Evolutionary conservation across 2,888 invertebrate species (phyloP), one percentile per base, ranked within the genome.

Genomic region (Apantesis nais): DNA sequence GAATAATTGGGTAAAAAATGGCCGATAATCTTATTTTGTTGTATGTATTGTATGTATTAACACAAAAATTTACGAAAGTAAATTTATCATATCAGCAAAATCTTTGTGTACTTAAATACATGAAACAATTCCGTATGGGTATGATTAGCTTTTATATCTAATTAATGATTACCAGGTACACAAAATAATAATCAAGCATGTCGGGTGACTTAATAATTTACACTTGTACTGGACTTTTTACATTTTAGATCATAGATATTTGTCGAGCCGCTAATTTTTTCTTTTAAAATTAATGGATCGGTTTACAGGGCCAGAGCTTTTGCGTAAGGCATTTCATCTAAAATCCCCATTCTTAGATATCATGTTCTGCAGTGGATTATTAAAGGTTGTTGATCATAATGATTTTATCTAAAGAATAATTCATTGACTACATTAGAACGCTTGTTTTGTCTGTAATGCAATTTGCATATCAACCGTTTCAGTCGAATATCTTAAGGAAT

Each of bases 121-220:
- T 48, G 16, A 29, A 52, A 52, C 34, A n/a, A 48, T 65, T 34
- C n/a, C 34, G 31, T 65, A 52, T 22, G 22, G 48, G 48, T 48
- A 65, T 34, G n/a, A 65, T 52, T 65, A 65, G 34, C 14, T 52
- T 48, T 34, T 19, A 52, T 14, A 34, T 65, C n/a, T 65, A n/a
- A 64, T 31, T 64, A 14, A 64, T 22, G 29, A 64, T 64, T 48
- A 29, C 31, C n/a, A 25, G 55, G 14, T 31, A 63, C 22, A 29
- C 25, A 29, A 48, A 64, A 22, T 44, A 48, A 41, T 25, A 62
- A 55, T 39, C 16, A 29, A 19, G 22, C 39, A 9, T 29, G 14
- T 55, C 25, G 11, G 25, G 9, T 5, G 12, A 14, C 25, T 9
- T n/a, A 4, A 34, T 34, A 34, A 34, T 34, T 2, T 34, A 34